Base-by-base conservation (phyloP, 1,140 invertebrate genomes). In the Cydia splendana region DNA sequence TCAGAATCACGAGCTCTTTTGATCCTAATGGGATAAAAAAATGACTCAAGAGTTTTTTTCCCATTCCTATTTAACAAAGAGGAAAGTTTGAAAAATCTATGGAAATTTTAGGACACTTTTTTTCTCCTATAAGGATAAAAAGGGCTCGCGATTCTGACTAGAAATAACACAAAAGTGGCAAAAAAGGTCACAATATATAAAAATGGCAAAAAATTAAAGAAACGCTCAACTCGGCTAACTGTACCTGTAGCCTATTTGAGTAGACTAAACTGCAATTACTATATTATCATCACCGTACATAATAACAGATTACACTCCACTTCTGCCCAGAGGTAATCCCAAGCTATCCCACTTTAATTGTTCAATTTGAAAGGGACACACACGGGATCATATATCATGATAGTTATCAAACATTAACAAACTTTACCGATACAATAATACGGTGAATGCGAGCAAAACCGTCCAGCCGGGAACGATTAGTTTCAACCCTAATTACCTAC, bases 371-470 rank as follows among this genome's bases (percentile, higher is more conserved):
- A 57, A 57, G 53, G 57, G 57, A 62, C 57, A 24, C 6, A 2
- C 45, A 53, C 51, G 51, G 10, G 51, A 53, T 18, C 51, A 62
- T 24, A 62, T 4, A 62, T 62, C 57, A 62, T 24, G 20, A 62
- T 62, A 62, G 57, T 62, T 62, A 62, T 62, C 57, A 24, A 62
- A 62, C 51, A n/a, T 48, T 18, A 57, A n/a, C 18, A 62, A 62
- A 62, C 57, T 62, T 62, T 24, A 62, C 57, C 57, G 20, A 62
- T 62, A 62, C 57, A 62, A 53, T 53, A 53, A 18, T 20, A 20
- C 57, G 57, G 20, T 62, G 7, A 62, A 62, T 62, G 20, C 57
- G 18, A 24, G 20, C 18, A 62, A 62, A 24, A 24, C 24, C 18
- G 4, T 62, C 7, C 57, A n/a, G n/a, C 57, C 24, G 20, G 57